Evolutionary conservation across 2,113 vertebrate species (phyloP), one percentile per base, ranked within the genome.

Genomic region (Zeus faber): DNA sequence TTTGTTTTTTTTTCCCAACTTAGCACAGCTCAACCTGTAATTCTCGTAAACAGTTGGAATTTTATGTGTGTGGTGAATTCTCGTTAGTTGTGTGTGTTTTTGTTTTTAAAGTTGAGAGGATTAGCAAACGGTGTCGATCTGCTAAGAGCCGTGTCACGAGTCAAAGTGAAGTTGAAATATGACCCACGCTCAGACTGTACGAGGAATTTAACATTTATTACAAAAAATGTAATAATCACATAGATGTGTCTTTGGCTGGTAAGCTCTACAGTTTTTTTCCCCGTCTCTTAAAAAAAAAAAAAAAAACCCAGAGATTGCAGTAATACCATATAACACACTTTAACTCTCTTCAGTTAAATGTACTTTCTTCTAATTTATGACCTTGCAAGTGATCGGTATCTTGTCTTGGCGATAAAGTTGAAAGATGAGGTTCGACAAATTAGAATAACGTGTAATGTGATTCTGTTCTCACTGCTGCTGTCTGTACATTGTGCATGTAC

Each of bases 31-130:
- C 55, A 40, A 56, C 6, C 40, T 57, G 40, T 61, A 9, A 31
- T 20, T 58, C 21, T 63, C 50, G 7, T 29, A 18, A 47, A 26
- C 8, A 41, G 13, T 27, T 24, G 21, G 41, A 23, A 13, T 54
- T 44, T 37, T 48, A 48, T 54, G 51, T 29, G 51, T 5, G 3
- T 50, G 23, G 23, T 67, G 16, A 56, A 48, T 54, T 56, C 52
- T 54, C 55, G 49, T 66, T 27, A 6, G 26, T 56, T 52, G 20
- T 65, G 20, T 22, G 4, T 50, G 49, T 69, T 60, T n/a, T 68
- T 27, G 35, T 22, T 62, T 49, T 6, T 48, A 17, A 55, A 52
- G 17, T 65, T 8, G 50, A 23, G 44, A 29, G 20, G 35, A 50
- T 43, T 55, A 20, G 20, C 37, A 13, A 53, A 2, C 7, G 20